Percentiles rank a stretch among this genome's conserved stretches.
Evolutionary conservation across 2,797 vertebrate species (phyloP).

Genomic region (Mycteria americana): DNA sequence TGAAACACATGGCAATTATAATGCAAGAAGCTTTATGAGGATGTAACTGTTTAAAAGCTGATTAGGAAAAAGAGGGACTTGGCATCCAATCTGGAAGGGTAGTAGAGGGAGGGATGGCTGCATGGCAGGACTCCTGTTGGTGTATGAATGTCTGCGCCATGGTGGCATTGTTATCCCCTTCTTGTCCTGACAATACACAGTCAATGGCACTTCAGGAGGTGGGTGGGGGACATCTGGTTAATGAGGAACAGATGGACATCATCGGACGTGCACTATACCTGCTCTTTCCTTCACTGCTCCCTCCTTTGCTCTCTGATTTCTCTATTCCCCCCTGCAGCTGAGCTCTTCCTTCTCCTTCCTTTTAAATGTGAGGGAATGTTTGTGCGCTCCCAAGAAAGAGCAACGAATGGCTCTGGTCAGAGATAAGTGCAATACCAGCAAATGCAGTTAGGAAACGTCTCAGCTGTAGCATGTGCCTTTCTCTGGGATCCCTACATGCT

Average conservation of each 20-base stretch:
- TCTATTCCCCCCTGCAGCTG: not conserved
- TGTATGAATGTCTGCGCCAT: conserved; percentile 51
- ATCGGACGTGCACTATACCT: conserved; percentile 33
- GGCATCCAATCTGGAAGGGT: conserved; percentile 37
- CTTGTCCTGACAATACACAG: conserved; percentile 55
- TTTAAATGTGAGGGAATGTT: not conserved
- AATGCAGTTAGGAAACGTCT: not conserved
- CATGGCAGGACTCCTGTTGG: conserved; percentile 57
- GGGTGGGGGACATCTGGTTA: conserved; percentile 69
- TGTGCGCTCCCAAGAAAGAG: not conserved
- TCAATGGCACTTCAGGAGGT: conserved; percentile 69
- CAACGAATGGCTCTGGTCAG: not conserved
- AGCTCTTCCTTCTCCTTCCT: conserved; percentile 33
- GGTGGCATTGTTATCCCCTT: conserved; percentile 57
- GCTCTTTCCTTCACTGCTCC: not conserved
- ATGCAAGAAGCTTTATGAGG: conserved; percentile 45
- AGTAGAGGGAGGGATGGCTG: conserved; percentile 50
- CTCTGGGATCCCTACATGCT: not conserved
- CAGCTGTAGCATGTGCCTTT: not conserved
- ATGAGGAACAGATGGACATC: conserved; percentile 71
- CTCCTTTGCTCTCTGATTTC: conserved; percentile 35
- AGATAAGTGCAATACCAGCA: not conserved
- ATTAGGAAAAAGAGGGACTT: conserved; percentile 51
- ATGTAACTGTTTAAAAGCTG: conserved; percentile 68
- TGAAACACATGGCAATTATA: conserved; percentile 58